Conservation (phyloP, 2,797 vertebrate species). For the Gephyroberyx darwinii region DNA sequence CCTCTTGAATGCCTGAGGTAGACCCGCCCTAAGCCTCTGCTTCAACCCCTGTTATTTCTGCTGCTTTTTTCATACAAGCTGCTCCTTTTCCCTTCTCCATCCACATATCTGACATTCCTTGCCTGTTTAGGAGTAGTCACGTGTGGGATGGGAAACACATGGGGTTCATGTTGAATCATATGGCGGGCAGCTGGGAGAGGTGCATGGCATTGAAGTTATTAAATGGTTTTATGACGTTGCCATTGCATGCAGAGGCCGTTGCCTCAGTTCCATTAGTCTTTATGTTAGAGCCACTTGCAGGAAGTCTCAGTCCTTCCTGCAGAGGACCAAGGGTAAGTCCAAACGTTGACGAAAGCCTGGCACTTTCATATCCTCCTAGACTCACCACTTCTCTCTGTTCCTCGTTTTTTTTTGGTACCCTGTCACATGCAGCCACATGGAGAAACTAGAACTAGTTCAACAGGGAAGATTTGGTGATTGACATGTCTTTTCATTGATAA, state of each 20-base stretch:
- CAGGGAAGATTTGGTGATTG: slow-evolving; percentile 5
- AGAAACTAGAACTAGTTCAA: slow-evolving; percentile 33
- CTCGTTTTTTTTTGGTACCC: slow-evolving; percentile 48
- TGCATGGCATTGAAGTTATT: slow-evolving; percentile 44
- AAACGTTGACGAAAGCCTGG: slow-evolving; percentile 29
- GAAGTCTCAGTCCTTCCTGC: background rate
- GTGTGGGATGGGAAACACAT: slow-evolving; percentile 77
- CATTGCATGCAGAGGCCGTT: background rate
- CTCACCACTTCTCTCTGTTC: slow-evolving; percentile 22
- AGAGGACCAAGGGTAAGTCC: background rate
- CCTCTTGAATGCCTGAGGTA: slow-evolving; percentile 71
- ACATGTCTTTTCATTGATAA: slow-evolving; percentile 15
- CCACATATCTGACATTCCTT: slow-evolving; percentile 80
- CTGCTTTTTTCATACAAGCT: slow-evolving; percentile 66
- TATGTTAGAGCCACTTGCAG: background rate
- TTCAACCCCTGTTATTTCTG: slow-evolving; percentile 78
- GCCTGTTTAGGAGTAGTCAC: slow-evolving; percentile 70
- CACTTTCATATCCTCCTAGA: slow-evolving; percentile 58
- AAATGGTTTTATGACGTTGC: slow-evolving; percentile 9
- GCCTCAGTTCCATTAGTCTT: background rate
- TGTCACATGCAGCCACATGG: slow-evolving; percentile 42
- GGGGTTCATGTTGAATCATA: slow-evolving; percentile 68
- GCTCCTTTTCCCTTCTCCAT: slow-evolving; percentile 57
- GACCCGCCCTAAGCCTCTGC: slow-evolving; percentile 73
- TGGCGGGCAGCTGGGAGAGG: slow-evolving; percentile 36